phyloP scores from a whole-genome alignment of 2,113 vertebrate species.

The Strigops habroptila region DNA sequence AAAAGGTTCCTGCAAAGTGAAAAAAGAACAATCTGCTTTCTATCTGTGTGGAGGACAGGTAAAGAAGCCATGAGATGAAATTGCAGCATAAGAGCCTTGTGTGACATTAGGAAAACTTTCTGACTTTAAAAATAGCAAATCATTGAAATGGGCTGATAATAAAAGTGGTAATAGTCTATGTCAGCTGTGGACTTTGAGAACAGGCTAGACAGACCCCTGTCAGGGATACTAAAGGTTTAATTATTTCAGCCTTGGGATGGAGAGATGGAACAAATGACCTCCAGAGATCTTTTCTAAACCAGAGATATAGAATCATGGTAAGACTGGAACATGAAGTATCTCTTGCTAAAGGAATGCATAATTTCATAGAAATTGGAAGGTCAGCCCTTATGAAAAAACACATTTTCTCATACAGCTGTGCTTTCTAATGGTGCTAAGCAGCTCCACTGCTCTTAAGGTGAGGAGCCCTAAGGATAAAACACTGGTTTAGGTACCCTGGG shows the following conservation, averaged over 20 bases:
- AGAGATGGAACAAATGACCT: not conserved
- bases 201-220: not conserved
- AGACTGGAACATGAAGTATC: not conserved
- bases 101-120: conserved; percentile 15
- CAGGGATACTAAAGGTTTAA: not conserved
- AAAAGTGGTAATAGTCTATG: not conserved
- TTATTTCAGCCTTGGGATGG: not conserved
- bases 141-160: not conserved
- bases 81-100: not conserved
- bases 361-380: not conserved
- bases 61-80: conserved; percentile 18
- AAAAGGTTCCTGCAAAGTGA: not conserved
- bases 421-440: not conserved
- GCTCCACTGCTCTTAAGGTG: not conserved
- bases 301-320: not conserved
- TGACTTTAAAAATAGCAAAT: conserved; percentile 33
- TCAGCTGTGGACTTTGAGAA: not conserved
- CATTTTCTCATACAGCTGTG: not conserved
- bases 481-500: not conserved
- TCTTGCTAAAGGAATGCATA: not conserved
- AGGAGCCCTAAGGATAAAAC: not conserved
- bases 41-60: conserved; percentile 1
- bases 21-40: conserved; percentile 1
- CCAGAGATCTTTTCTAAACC: not conserved
- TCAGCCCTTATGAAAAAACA: not conserved